Conservation (phyloP, 2,888 invertebrate genomes). For the Azorinus chamasolen region DNA sequence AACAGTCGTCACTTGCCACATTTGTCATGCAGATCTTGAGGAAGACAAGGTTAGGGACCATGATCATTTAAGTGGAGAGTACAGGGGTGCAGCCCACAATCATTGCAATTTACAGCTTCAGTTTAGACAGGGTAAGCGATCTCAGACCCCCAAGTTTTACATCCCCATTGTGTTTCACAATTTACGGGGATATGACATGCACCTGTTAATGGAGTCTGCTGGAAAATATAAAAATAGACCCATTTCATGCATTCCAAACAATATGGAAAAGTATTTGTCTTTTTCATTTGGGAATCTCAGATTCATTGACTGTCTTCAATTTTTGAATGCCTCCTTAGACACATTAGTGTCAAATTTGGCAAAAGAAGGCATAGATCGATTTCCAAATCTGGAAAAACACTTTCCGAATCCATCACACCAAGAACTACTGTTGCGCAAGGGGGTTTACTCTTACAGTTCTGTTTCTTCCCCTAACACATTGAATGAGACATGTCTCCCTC, state of each 20-base stretch:
- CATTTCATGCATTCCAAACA: constrained; percentile 63
- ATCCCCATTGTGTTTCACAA: constrained; percentile 56
- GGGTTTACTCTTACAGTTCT: constrained; percentile 24
- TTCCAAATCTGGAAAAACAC: constrained; percentile 18
- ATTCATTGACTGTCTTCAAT: constrained; percentile 52
- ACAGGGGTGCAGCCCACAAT: not conserved
- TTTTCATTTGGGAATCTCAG: constrained; percentile 65
- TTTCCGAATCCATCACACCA: constrained; percentile 2
- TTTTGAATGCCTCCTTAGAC: constrained; percentile 35
- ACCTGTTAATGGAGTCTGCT: constrained; percentile 26
- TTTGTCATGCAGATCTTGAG: constrained; percentile 30
- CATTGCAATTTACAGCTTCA: not conserved
- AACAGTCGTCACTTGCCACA: constrained; percentile 25
- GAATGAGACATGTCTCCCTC: constrained; percentile 52
- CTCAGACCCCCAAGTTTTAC: constrained; percentile 16
- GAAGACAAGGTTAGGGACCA: constrained; percentile 28
- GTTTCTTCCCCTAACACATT: constrained; percentile 7
- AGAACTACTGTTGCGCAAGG: constrained; percentile 37
- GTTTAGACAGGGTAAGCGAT: not conserved
- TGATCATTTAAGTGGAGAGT: constrained; percentile 14
- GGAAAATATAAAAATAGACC: constrained; percentile 30
- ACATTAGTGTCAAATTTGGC: constrained; percentile 31
- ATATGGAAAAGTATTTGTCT: constrained; percentile 66
- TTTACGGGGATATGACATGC: constrained; percentile 42
- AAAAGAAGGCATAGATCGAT: constrained; percentile 2